Percentiles rank a stretch among this genome's conserved stretches.
Conservation (phyloP, 2,888 invertebrate genomes). For the Molanna angustata region DNA sequence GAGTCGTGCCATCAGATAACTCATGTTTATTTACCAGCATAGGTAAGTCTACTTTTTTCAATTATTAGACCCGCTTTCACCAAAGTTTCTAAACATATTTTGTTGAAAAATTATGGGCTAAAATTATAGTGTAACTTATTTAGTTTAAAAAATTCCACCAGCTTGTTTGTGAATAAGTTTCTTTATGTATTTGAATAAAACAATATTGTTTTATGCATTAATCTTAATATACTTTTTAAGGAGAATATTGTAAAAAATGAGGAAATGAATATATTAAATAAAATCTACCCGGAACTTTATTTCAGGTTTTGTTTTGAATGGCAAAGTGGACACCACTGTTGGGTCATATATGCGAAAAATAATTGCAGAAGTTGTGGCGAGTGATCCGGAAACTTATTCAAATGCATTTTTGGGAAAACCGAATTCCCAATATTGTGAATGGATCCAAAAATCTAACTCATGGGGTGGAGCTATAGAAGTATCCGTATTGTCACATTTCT, state of each 20-base stretch:
- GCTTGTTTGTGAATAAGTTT: no score
- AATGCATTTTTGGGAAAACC: constrained; percentile 85
- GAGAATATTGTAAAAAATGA: no score
- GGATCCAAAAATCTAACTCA: constrained; percentile 85
- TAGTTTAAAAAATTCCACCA: no score
- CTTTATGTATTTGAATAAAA: no score
- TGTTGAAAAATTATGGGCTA: no score
- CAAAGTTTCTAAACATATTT: no score
- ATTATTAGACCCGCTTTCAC: no score
- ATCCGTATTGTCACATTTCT: constrained; percentile 81
- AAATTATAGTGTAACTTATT: no score
- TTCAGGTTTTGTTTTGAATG: constrained; percentile 66
- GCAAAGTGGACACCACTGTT: constrained; percentile 72
- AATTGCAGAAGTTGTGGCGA: constrained; percentile 79
- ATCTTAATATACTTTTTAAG: no score
- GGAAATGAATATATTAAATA: no score
- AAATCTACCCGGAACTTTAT: constrained; percentile 35
- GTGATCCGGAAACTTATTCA: constrained; percentile 73
- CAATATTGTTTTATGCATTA: no score
- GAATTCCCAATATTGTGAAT: constrained; percentile 80
- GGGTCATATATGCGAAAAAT: constrained; percentile 79
- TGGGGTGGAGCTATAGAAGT: constrained; percentile 96
- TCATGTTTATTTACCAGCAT: constrained; percentile 95
- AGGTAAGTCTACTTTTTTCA: no score
- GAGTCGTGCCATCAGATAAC: constrained; percentile 93